phyloP scores from a whole-genome alignment of 1,140 invertebrate species.

The Lerema accius region DNA sequence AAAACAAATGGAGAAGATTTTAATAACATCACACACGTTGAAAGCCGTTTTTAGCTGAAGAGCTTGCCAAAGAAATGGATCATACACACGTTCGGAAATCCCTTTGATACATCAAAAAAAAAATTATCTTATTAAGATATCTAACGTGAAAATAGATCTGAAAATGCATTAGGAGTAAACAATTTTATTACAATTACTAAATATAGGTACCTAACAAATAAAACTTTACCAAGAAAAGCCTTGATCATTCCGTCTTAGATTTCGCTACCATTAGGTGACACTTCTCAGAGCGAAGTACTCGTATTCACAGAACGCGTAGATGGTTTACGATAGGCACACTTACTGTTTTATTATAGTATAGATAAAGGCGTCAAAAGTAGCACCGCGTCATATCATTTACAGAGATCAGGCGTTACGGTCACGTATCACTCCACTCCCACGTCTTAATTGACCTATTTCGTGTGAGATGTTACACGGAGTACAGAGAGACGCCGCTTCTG shows the following conservation, averaged over 20 bases:
- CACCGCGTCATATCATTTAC: constrained; percentile 59
- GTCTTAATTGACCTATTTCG: constrained; percentile 81
- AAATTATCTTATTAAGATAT: too few relatives aligned
- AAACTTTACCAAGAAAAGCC: background rate
- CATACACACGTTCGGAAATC: too few relatives aligned
- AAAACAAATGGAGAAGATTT: too few relatives aligned
- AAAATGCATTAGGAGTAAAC: too few relatives aligned
- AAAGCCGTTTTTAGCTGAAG: too few relatives aligned
- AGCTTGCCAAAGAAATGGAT: too few relatives aligned
- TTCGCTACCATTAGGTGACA: constrained; percentile 14
- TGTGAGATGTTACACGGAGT: constrained; percentile 65
- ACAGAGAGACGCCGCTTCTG: constrained; percentile 54
- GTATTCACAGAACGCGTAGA: constrained; percentile 34
- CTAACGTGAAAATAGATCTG: too few relatives aligned
- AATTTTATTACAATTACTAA: too few relatives aligned
- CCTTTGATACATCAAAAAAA: too few relatives aligned
- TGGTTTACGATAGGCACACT: constrained; percentile 35
- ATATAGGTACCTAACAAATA: too few relatives aligned
- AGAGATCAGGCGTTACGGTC: constrained; percentile 74
- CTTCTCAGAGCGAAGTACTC: constrained; percentile 2
- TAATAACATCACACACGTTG: too few relatives aligned
- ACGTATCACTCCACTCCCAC: constrained; percentile 76
- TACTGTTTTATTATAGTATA: constrained; percentile 57
- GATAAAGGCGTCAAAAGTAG: constrained; percentile 74
- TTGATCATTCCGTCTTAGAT: background rate